Conservation (phyloP, 2,888 invertebrate species). For the Spisula solida region DNA sequence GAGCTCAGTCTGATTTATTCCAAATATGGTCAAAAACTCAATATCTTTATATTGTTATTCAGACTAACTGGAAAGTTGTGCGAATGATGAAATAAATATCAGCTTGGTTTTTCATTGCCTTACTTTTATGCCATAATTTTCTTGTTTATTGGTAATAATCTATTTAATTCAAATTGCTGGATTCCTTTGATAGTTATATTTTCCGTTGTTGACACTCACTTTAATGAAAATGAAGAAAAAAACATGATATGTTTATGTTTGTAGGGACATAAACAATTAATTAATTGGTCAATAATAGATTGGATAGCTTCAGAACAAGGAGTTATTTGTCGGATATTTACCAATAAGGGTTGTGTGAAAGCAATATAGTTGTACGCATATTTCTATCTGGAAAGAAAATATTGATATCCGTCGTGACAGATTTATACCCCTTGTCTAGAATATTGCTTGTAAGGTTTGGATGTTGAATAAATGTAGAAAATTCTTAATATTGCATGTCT, state of each 20-base stretch:
- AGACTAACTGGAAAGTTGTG: not conserved
- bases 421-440: too few species aligned
- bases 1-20: too few species aligned
- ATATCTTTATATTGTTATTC: too few species aligned
- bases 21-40: too few species aligned
- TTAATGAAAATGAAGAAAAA: conserved; percentile 14
- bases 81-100: not conserved
- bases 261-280: conserved; percentile 11
- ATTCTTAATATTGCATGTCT: too few species aligned
- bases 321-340: not conserved
- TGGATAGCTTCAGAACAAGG: not conserved
- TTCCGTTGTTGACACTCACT: not conserved
- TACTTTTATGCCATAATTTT: not conserved
- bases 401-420: too few species aligned
- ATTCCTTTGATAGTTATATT: conserved; percentile 4
- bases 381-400: too few species aligned
- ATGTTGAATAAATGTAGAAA: too few species aligned
- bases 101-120: conserved; percentile 3
- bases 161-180: conserved; percentile 2
- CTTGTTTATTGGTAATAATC: conserved; percentile 14
- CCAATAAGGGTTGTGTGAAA: not conserved
- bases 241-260: conserved; percentile 3
- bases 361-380: not conserved
- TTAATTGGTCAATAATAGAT: conserved; percentile 15
- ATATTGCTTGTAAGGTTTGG: too few species aligned